These are phyloP conservation scores for Phaetusa simplex DNA, from an alignment of 2,113 vertebrate species.

Conservation along the genomic window DNA sequence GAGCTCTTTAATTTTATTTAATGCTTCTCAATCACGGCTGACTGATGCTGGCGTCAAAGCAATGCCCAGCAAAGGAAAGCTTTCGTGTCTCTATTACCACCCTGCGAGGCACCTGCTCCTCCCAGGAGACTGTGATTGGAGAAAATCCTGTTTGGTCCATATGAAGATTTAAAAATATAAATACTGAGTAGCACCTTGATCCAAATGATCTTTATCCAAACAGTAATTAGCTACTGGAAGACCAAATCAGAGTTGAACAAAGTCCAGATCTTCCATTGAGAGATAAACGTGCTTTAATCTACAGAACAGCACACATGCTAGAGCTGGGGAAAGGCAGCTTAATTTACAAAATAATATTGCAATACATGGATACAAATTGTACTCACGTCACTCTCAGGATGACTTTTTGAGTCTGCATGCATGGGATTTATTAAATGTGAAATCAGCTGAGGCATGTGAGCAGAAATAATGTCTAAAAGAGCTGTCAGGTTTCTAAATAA, in stretches of 20 bases:
- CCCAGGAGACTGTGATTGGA: neutral
- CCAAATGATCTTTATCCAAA: neutral
- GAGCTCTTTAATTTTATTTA: neutral
- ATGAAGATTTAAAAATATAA: neutral
- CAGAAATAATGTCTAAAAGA: slow-evolving; percentile 1
- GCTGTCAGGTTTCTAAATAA: slow-evolving; percentile 29
- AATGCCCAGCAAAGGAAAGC: neutral
- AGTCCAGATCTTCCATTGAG: neutral
- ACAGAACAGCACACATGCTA: neutral
- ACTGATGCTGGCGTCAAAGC: neutral
- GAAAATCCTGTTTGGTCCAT: neutral
- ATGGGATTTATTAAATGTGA: neutral
- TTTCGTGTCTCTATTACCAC: neutral
- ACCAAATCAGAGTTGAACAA: neutral
- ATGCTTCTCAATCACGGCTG: neutral
- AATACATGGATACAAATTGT: neutral
- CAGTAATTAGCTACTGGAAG: neutral
- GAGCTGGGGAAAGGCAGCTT: neutral
- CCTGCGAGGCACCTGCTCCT: neutral
- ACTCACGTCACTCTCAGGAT: neutral
- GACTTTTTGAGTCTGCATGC: neutral
- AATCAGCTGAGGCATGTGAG: neutral
- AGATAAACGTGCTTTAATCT: neutral
- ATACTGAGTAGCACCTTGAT: neutral
- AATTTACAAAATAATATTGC: slow-evolving; percentile 5